Evolutionary conservation across 2,888 invertebrate genomes (phyloP).

Genomic region (Drosophila maculinotata): DNA sequence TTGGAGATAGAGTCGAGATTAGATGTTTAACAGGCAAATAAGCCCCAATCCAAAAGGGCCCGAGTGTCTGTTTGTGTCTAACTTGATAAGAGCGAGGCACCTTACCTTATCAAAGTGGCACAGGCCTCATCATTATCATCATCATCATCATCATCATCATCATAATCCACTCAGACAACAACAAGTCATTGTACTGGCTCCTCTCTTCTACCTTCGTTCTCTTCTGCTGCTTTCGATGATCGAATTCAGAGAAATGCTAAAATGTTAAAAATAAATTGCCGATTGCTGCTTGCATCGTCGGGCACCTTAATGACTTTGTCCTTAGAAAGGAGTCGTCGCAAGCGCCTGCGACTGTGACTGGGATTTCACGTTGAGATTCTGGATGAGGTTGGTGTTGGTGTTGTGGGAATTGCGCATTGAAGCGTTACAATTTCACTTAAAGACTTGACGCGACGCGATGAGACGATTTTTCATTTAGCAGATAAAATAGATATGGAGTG

Average conservation of each 20-base stretch:
- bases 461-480: constrained; percentile 49
- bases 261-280: constrained; percentile 6
- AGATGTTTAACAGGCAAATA: constrained; percentile 34
- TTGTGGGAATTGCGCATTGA: constrained; percentile 71
- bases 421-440: constrained; percentile 46
- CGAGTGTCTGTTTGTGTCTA: too few relatives aligned
- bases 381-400: not conserved
- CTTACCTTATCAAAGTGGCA: constrained; percentile 36
- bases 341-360: not conserved
- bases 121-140: not conserved
- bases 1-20: constrained; percentile 44
- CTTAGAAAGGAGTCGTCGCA: constrained; percentile 32
- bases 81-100: constrained; percentile 11
- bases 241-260: constrained; percentile 22
- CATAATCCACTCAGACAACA: not conserved
- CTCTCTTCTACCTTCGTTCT: not conserved
- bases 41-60: constrained; percentile 1
- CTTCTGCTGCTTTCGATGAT: not conserved
- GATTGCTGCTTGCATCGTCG: constrained; percentile 4
- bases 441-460: constrained; percentile 14
- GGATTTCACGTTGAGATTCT: not conserved
- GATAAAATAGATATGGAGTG: not conserved
- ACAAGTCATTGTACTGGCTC: constrained; percentile 27
- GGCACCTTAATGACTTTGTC: constrained; percentile 59
- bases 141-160: not conserved